Evolutionary conservation across 92 coral and sea anemone genomes (phyloP).

Genomic region (Epizoanthus illoricatus): DNA sequence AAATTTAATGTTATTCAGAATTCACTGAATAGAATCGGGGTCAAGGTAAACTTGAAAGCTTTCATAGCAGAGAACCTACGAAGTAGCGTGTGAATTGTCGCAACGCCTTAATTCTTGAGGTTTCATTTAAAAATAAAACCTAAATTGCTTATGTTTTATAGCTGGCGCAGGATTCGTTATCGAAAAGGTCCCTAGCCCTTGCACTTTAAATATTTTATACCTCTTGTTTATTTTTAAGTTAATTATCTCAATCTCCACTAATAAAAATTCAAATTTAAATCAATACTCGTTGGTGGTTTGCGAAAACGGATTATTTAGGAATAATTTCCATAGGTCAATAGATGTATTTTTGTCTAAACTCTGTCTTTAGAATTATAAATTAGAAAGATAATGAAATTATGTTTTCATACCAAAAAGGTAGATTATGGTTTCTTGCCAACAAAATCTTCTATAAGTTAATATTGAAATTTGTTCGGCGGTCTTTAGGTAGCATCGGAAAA

Average conservation of each 20-base stretch:
- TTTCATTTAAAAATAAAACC: too few relatives aligned
- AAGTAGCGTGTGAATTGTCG: too few relatives aligned
- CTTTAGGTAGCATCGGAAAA: too few relatives aligned
- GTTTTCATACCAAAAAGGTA: neutral
- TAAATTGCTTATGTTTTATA: too few relatives aligned
- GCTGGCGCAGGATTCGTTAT: too few relatives aligned
- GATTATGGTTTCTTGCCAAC: slow-evolving; percentile 24
- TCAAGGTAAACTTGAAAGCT: too few relatives aligned
- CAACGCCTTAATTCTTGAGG: too few relatives aligned
- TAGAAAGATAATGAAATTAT: neutral
- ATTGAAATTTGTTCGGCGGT: neutral
- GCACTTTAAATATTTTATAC: neutral
- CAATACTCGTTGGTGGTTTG: neutral
- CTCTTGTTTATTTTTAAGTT: neutral
- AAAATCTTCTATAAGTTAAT: neutral
- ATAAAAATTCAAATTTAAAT: neutral
- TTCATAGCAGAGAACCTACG: too few relatives aligned
- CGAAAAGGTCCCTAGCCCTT: too few relatives aligned
- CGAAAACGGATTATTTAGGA: neutral
- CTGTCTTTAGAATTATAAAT: neutral
- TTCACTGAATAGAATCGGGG: too few relatives aligned
- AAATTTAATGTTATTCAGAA: too few relatives aligned
- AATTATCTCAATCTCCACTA: neutral
- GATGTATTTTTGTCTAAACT: neutral
- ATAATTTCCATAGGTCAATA: neutral